Conservation (phyloP, 37 sponge, comb jelly and placozoan species). For the Halisarca cf. caerulea region DNA sequence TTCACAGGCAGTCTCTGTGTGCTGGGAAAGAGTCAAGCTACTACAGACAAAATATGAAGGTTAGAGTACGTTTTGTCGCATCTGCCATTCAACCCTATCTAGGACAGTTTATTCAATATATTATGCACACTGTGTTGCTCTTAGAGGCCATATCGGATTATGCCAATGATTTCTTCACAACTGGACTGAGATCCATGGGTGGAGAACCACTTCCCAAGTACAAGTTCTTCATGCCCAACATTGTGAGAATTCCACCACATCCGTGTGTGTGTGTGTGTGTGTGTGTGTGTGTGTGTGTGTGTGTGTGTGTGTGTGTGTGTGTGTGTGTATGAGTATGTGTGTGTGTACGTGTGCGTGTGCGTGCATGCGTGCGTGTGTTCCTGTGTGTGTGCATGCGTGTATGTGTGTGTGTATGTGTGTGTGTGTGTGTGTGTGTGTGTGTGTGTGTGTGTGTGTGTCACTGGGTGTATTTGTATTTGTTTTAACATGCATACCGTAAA, state of each 20-base stretch:
- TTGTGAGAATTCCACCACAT: constrained; percentile 28
- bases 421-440: background rate
- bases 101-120: background rate
- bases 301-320: too few relatives aligned
- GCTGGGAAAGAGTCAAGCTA: constrained; percentile 29
- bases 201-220: background rate
- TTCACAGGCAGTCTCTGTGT: constrained; percentile 5
- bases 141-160: constrained; percentile 1
- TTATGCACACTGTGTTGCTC: too few relatives aligned
- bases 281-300: too few relatives aligned
- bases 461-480: too few relatives aligned
- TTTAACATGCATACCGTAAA: too few relatives aligned
- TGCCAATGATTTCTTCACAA: background rate
- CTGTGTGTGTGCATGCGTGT: background rate
- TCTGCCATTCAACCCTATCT: too few relatives aligned
- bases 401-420: background rate
- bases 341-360: too few relatives aligned
- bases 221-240: constrained; percentile 49
- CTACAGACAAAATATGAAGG: constrained; percentile 53
- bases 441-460: too few relatives aligned
- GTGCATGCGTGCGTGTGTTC: too few relatives aligned
- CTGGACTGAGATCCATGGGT: background rate
- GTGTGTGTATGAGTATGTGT: too few relatives aligned
- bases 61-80: too few relatives aligned
- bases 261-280: background rate